phyloP scores from a whole-genome alignment of 1,140 invertebrate species.

The Galleria mellonella region DNA sequence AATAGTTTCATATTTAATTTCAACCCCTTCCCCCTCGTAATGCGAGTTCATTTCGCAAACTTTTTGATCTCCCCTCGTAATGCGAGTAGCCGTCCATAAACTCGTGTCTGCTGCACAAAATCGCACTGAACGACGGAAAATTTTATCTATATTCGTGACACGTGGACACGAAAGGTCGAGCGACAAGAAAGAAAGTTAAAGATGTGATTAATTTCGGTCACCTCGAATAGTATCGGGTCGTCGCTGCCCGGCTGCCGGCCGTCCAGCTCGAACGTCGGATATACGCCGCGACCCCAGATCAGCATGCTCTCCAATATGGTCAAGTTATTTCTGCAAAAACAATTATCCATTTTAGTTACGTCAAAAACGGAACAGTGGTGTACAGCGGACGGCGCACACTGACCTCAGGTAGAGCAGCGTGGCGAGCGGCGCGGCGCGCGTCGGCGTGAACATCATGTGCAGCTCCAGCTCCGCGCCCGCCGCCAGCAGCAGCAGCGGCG shows the following conservation, averaged over 20 bases:
- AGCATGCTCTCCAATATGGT: conserved; percentile 92
- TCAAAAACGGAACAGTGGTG: too few species aligned
- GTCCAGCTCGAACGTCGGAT: conserved; percentile 93
- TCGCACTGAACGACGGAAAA: too few species aligned
- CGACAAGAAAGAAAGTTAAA: neutral
- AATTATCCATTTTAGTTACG: too few species aligned
- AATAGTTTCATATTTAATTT: too few species aligned
- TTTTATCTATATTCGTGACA: too few species aligned
- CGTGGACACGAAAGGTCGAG: too few species aligned
- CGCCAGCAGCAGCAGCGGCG: conserved; percentile 29
- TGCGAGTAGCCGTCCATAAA: too few species aligned
- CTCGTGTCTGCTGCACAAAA: too few species aligned
- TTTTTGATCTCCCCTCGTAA: too few species aligned
- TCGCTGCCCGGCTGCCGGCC: conserved; percentile 87
- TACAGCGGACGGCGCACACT: too few species aligned
- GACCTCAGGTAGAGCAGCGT: conserved; percentile 39
- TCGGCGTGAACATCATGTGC: conserved; percentile 31
- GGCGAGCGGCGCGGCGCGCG: conserved; percentile 17
- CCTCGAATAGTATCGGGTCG: conserved; percentile 87
- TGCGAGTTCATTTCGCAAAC: too few species aligned
- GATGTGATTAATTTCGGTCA: conserved; percentile 77
- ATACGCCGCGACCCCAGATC: conserved; percentile 87
- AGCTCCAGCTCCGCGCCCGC: conserved; percentile 31
- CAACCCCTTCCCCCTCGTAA: too few species aligned
- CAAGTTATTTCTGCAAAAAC: conserved; percentile 88